Base-by-base conservation (phyloP, 2,888 invertebrate species). In the Ctenicera cuprea region DNA sequence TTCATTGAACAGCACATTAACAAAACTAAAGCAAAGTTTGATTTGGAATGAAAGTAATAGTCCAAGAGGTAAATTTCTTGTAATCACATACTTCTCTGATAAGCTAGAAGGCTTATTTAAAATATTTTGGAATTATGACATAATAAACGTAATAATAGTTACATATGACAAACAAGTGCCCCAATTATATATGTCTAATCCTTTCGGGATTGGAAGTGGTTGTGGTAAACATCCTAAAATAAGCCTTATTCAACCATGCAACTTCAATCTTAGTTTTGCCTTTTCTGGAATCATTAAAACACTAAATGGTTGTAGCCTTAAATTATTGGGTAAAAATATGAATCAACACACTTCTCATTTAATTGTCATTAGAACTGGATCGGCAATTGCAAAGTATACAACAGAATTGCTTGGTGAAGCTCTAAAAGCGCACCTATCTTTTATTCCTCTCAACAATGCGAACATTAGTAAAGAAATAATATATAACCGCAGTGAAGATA, bases 11-110 rank as follows among this genome's bases (percentile, higher is more conserved):
- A 1, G 11, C 0, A 20, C 22, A 20, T 11, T 50, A 22, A 3
- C 12, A 22, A 9, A 12, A 2, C 12, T 50, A 22, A 20, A 12
- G 18, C 9, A 50, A 11, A 22, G 22, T 50, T 11, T 22, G 8
- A 22, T 50, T 12, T 50, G 50, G 50, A 50, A 50, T 9, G 50
- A 50, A 12, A 50, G 50, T 11, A 20, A 22, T 5, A 50, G 22
- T 12, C 50, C 50, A 20, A 50, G 22, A 12, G 22, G 50, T 11
- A 4, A 22, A 12, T 50, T 50, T 22, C 12, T 50, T 12, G 2
- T 50, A 20, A 50, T 50, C 9, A 12, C 20, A 3, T 3, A 20
- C 11, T 20, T 11, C 12, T 18, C 50, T 22, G n/a, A 3, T 12
- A 50, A 12, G 0, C 12, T 22, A 12, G 12, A 50, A 22, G 11